Conservation (phyloP, 2,113 vertebrate genomes). For the Microcebus griseorufus region DNA sequence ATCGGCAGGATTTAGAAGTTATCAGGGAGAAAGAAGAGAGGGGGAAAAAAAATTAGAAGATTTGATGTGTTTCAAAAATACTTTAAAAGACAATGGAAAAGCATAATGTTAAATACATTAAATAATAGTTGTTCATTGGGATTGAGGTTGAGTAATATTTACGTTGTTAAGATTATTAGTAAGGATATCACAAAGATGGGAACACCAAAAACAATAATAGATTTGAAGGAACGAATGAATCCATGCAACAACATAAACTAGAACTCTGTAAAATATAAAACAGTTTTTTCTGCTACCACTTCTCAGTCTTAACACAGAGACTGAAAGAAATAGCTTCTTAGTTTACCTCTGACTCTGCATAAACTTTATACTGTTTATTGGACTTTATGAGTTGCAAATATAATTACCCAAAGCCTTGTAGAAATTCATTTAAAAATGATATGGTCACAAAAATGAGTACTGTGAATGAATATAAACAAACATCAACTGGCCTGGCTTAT, state of each 20-base stretch:
- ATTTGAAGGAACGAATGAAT: background rate
- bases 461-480: slow-evolving; percentile 8
- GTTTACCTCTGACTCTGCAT: background rate
- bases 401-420: background rate
- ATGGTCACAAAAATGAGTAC: background rate
- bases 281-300: background rate
- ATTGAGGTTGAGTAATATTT: background rate
- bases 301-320: background rate
- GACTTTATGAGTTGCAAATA: background rate
- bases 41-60: background rate
- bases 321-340: slow-evolving; percentile 1
- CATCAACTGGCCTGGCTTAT: slow-evolving; percentile 1
- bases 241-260: background rate
- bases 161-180: background rate
- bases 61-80: slow-evolving; percentile 41
- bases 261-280: background rate
- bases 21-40: background rate
- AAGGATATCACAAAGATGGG: background rate
- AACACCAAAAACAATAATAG: background rate
- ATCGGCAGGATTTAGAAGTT: slow-evolving; percentile 53
- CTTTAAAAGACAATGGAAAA: background rate
- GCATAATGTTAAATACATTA: background rate
- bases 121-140: background rate
- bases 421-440: slow-evolving; percentile 31
- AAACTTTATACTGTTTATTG: background rate